phyloP scores from a whole-genome alignment of 1,140 invertebrate genomes.

The Aphidius ervi region DNA sequence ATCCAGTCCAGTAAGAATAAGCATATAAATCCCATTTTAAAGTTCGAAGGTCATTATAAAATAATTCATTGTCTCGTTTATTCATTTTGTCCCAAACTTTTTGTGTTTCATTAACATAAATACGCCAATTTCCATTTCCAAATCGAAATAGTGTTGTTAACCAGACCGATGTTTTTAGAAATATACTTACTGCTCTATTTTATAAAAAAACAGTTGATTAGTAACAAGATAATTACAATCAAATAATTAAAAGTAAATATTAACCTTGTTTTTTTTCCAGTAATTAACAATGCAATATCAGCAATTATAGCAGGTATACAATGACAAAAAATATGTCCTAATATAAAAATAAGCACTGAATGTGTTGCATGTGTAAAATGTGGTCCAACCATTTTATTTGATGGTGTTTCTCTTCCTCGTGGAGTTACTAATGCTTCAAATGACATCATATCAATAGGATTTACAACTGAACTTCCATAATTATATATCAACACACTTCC shows the following conservation, averaged over 20 bases:
- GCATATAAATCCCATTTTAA: slow-evolving; percentile 62
- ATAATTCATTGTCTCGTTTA: slow-evolving; percentile 56
- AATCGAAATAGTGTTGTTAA: slow-evolving; percentile 52
- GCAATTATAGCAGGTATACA: slow-evolving; percentile 58
- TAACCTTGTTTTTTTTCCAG: no score
- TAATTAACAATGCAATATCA: slow-evolving; percentile 52
- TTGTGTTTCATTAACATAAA: slow-evolving; percentile 52
- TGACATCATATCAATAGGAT: slow-evolving; percentile 61
- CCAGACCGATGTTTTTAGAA: slow-evolving; percentile 2
- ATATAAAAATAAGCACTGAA: slow-evolving; percentile 27
- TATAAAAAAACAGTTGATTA: neutral
- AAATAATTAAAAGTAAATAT: no score
- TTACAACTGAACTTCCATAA: slow-evolving; percentile 62
- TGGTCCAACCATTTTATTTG: slow-evolving; percentile 8
- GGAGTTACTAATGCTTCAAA: slow-evolving; percentile 53
- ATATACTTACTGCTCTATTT: slow-evolving; percentile 5
- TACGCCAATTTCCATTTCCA: slow-evolving; percentile 53
- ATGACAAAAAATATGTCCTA: slow-evolving; percentile 53
- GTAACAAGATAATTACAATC: no score
- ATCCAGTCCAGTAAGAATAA: slow-evolving; percentile 55
- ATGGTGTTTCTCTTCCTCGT: slow-evolving; percentile 42
- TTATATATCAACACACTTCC: slow-evolving; percentile 58
- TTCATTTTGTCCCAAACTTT: slow-evolving; percentile 52
- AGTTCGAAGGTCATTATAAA: slow-evolving; percentile 57
- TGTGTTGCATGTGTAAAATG: slow-evolving; percentile 31